These are phyloP conservation scores for Pristionchus entomophagus DNA, from an alignment of 2,888 invertebrate genomes.

Conservation along the genomic window DNA sequence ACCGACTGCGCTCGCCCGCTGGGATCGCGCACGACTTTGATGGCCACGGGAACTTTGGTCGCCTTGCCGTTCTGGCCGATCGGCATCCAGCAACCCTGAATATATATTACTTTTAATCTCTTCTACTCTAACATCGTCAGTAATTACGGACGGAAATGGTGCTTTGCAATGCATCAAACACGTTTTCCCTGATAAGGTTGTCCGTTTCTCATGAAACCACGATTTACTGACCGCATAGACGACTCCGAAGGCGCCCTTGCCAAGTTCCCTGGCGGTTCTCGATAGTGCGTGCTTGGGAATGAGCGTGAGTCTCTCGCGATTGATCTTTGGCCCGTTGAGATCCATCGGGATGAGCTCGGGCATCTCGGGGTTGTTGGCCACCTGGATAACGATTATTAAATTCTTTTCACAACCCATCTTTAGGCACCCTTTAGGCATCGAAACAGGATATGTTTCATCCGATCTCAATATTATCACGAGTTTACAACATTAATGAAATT, in stretches of 20 bases:
- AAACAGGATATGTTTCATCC: no score
- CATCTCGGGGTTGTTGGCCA: conserved; percentile 55
- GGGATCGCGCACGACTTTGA: conserved; percentile 61
- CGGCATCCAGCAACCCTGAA: conserved; percentile 64
- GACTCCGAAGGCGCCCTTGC: conserved; percentile 72
- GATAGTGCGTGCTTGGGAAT: conserved; percentile 68
- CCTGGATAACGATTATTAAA: not conserved
- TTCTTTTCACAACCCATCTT: not conserved
- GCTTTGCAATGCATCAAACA: no score
- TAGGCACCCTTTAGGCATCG: no score
- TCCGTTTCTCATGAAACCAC: not conserved
- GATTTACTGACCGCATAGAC: conserved; percentile 66
- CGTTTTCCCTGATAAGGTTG: no score
- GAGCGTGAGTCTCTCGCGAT: conserved; percentile 67
- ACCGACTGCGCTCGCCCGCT: conserved; percentile 49
- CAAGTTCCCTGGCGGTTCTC: conserved; percentile 55
- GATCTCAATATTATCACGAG: no score
- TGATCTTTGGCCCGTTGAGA: conserved; percentile 24
- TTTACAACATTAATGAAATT: no score
- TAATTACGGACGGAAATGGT: no score
- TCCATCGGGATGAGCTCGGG: conserved; percentile 59
- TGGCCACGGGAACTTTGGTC: conserved; percentile 66
- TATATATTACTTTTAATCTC: not conserved
- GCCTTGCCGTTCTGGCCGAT: conserved; percentile 48
- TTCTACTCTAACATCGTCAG: no score